Evolutionary conservation across 2,113 vertebrate genomes (phyloP).

Genomic region (Prinia subflava): DNA sequence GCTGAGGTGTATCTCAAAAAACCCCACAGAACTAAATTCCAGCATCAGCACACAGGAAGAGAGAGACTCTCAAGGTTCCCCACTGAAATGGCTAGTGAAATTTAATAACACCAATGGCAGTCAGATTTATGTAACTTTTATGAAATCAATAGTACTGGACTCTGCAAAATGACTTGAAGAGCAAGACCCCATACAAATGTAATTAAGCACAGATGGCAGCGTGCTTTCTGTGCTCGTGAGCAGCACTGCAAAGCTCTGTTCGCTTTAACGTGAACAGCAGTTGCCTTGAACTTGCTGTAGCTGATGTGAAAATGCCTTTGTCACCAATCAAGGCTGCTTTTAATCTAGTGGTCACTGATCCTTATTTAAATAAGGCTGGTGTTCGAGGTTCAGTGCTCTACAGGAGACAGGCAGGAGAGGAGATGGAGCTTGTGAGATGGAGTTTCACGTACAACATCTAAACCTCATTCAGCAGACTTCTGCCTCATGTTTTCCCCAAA

Average conservation of each 20-base stretch:
- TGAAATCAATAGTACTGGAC: constrained; percentile 41
- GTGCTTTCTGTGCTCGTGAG: background rate
- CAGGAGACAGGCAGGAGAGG: background rate
- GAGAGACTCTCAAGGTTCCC: background rate
- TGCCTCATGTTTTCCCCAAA: background rate
- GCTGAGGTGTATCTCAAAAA: background rate
- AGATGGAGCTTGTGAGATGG: background rate
- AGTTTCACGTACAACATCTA: accelerated
- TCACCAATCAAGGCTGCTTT: background rate
- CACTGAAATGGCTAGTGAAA: background rate
- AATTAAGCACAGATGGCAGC: constrained; percentile 30
- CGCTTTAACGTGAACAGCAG: background rate
- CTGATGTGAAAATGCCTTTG: background rate
- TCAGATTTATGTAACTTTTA: constrained; percentile 54
- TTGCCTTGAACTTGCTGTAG: constrained; percentile 37
- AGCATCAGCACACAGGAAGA: background rate
- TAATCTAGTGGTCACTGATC: background rate
- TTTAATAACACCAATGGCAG: constrained; percentile 8
- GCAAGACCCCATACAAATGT: constrained; percentile 21
- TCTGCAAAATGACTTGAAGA: constrained; percentile 33
- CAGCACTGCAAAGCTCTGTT: background rate
- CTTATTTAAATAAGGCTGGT: background rate
- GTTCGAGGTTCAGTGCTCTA: background rate
- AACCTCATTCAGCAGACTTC: background rate
- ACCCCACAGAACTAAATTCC: background rate